phyloP scores from a whole-genome alignment of 1,140 invertebrate species.

The Physella acuta region DNA sequence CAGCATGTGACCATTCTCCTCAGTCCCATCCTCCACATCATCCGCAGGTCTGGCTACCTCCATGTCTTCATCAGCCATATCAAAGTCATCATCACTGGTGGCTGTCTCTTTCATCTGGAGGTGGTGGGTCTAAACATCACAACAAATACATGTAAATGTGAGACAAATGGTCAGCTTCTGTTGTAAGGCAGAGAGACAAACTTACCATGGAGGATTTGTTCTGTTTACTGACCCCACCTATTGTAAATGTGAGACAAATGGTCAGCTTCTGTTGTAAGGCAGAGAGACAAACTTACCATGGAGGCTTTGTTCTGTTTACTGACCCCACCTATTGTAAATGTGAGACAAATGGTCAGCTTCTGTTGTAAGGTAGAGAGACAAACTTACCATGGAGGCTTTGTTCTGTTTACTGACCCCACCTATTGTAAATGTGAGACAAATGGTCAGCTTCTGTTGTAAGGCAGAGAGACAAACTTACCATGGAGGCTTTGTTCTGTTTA shows the following conservation, averaged over 20 bases:
- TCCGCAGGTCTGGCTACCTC: conserved; percentile 19
- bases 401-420: conserved; percentile 27
- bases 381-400: neutral
- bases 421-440: too few species aligned
- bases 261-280: too few species aligned
- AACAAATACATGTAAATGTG: conserved; percentile 12
- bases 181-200: too few species aligned
- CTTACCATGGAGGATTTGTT: conserved; percentile 6
- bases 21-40: conserved; percentile 22
- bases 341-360: too few species aligned
- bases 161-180: too few species aligned
- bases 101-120: conserved; percentile 9
- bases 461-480: too few species aligned
- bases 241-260: conserved; percentile 4
- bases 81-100: conserved; percentile 13
- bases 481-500: conserved; percentile 24
- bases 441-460: too few species aligned
- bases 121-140: neutral
- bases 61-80: conserved; percentile 20
- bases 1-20: conserved; percentile 22
- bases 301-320: conserved; percentile 24
- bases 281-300: too few species aligned
- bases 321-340: too few species aligned
- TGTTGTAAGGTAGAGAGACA: too few species aligned
- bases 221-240: conserved; percentile 24